phyloP scores from a whole-genome alignment of 2,113 vertebrate species.

The Rhodinocichla rosea region DNA sequence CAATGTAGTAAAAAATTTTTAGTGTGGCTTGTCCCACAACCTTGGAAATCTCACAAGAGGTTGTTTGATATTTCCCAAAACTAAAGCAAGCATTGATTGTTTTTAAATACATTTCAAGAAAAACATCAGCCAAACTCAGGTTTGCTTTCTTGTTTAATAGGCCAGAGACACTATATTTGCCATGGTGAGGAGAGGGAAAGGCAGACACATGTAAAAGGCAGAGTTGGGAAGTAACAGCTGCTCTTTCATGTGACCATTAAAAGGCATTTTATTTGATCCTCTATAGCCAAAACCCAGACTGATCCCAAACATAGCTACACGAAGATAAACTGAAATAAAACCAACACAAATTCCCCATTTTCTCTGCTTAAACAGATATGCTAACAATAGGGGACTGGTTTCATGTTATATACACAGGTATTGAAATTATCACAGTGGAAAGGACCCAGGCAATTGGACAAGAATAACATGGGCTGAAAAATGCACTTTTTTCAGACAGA shows the following conservation, averaged over 20 bases:
- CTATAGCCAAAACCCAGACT: background rate
- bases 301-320: background rate
- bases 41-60: background rate
- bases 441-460: background rate
- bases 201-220: background rate
- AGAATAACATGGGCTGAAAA: background rate
- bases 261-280: background rate
- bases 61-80: background rate
- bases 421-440: background rate
- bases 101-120: background rate
- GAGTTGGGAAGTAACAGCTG: background rate
- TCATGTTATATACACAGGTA: background rate
- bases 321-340: background rate
- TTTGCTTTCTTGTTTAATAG: background rate
- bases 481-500: background rate
- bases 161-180: background rate
- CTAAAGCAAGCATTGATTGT: background rate
- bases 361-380: background rate
- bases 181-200: background rate
- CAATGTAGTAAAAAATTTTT: background rate
- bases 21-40: background rate
- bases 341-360: background rate
- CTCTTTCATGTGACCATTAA: background rate
- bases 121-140: background rate
- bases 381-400: background rate